Base-by-base conservation (phyloP, 2,888 invertebrate genomes). In the Podabrus alpinus region DNA sequence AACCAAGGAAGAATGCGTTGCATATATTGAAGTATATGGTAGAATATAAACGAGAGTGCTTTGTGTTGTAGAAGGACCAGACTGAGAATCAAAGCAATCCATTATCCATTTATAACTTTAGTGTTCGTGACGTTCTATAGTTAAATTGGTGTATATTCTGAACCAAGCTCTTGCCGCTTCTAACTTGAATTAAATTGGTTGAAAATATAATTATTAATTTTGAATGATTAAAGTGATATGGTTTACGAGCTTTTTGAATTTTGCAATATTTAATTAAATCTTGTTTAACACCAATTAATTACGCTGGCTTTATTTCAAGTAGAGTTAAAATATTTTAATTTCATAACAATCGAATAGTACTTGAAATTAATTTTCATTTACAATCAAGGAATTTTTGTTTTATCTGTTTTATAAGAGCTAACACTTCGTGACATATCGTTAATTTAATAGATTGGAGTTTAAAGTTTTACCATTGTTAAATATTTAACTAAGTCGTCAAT, bases 61-160 rank as follows among this genome's bases (percentile, higher is more conserved):
- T 73, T 73, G 69, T 74, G 71, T 66, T 74, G 67, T 71, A 71
- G 74, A 15, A 70, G 64, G 45, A 74, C 71, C 74, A 74, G 66
- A 68, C 24, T 17, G 68, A 45, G 74, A 71, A 68, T 68, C 71
- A 74, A 74, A 71, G 74, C 74, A 71, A 74, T 74, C 74, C 71
- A 74, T 74, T 74, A 74, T 74, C 74, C 74, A 74, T 69, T 74
- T 74, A 74, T 71, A 71, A 71, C 71, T 74, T 73, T 68, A 59
- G 68, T 74, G 74, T 74, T 74, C 60, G 62, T 74, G 74, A 74
- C 74, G 71, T 71, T 69, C 68, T 45, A 68, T 68, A 68, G 68
- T 72, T 72, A 72, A 72, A 72, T 72, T 72, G 72, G 72, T 29
- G 68, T 68, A 72, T 64, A 64, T 64, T 64, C 62, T n/a, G 68